Conservation (phyloP, 2,888 invertebrate species). For the Allolobophora icterica region DNA sequence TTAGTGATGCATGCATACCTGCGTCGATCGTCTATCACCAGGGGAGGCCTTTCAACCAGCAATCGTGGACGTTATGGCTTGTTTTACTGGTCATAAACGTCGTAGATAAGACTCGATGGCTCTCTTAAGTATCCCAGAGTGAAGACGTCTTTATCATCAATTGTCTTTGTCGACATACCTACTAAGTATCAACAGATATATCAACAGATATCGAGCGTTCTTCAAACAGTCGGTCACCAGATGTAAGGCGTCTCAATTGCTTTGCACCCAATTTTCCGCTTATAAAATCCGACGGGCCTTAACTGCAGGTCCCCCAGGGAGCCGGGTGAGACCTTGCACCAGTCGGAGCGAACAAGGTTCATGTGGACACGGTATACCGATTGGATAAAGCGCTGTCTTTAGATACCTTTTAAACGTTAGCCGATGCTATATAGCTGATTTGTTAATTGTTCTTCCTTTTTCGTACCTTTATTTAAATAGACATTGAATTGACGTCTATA, state of each 20-base stretch:
- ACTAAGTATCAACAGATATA: not conserved
- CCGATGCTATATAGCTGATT: too few species aligned
- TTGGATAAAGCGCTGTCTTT: too few species aligned
- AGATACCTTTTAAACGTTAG: too few species aligned
- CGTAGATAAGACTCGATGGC: not conserved
- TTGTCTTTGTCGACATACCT: not conserved
- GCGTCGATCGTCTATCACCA: not conserved
- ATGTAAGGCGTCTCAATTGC: not conserved
- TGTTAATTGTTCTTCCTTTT: too few species aligned
- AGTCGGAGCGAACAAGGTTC: too few species aligned
- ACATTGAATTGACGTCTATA: too few species aligned
- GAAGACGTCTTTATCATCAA: not conserved
- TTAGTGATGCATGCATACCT: not conserved
- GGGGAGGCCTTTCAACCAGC: too few species aligned
- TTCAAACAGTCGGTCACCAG: not conserved
- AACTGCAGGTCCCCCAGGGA: too few species aligned
- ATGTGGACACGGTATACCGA: too few species aligned
- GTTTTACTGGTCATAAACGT: not conserved
- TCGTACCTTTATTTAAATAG: too few species aligned
- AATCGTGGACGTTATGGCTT: not conserved
- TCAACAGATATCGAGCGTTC: not conserved
- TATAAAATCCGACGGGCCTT: not conserved
- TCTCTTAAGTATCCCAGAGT: not conserved
- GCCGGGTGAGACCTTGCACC: too few species aligned
- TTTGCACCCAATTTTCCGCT: not conserved